These are phyloP conservation scores for Oophaga pumilio DNA, from an alignment of 2,113 vertebrate species.

Conservation along the genomic window DNA sequence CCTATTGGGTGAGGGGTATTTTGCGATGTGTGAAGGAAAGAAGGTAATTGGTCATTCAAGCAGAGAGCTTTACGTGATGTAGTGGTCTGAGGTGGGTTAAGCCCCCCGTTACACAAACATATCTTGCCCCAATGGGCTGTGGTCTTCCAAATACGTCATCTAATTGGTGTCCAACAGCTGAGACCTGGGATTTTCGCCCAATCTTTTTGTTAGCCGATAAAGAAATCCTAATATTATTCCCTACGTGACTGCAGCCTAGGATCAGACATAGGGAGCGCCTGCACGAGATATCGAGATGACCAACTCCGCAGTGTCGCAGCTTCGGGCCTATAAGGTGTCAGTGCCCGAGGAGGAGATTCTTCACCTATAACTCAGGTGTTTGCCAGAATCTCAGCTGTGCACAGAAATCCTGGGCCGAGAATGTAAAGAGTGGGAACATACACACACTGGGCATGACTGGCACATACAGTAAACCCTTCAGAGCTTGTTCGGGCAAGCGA, in stretches of 20 bases:
- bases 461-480: not conserved
- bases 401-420: not conserved
- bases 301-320: not conserved
- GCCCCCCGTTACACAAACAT: too few relatives aligned
- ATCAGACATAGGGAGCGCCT: not conserved
- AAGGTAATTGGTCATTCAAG: too few relatives aligned
- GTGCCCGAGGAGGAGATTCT: constrained; percentile 43
- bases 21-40: too few relatives aligned
- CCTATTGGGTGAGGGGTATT: too few relatives aligned
- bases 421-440: not conserved
- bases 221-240: too few relatives aligned
- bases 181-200: too few relatives aligned
- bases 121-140: too few relatives aligned
- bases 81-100: too few relatives aligned
- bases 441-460: not conserved
- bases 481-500: not conserved
- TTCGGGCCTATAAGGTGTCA: constrained; percentile 8
- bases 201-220: too few relatives aligned
- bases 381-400: not conserved
- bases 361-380: constrained; percentile 7
- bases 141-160: too few relatives aligned
- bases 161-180: too few relatives aligned
- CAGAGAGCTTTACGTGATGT: too few relatives aligned
- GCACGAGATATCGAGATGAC: not conserved
- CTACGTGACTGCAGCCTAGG: not conserved